Conservation (phyloP, 2,888 invertebrate genomes). For the Crepidodera aurea region DNA sequence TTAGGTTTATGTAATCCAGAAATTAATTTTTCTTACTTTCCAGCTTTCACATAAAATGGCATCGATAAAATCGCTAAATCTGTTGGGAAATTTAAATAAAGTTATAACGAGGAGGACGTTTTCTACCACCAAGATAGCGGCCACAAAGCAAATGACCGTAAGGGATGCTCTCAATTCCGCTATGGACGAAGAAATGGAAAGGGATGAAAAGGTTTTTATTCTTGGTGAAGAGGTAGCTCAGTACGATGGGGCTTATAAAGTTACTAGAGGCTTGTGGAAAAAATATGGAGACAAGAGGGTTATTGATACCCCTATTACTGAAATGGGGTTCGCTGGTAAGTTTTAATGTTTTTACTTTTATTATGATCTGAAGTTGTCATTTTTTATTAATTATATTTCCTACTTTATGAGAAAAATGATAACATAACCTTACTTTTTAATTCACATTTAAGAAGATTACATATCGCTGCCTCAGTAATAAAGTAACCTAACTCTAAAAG, state of each 20-base stretch:
- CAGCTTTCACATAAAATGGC: conserved; percentile 44
- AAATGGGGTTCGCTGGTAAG: conserved; percentile 92
- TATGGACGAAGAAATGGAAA: conserved; percentile 95
- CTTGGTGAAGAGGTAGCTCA: conserved; percentile 97
- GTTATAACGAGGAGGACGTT: conserved; percentile 62
- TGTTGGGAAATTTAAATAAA: conserved; percentile 53
- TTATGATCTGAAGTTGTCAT: too few relatives aligned
- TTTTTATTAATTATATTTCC: too few relatives aligned
- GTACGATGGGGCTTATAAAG: conserved; percentile 98
- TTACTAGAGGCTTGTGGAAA: conserved; percentile 93
- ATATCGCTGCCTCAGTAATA: too few relatives aligned
- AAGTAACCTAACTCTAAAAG: background rate
- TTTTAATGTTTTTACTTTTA: background rate
- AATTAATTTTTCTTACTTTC: conserved; percentile 28
- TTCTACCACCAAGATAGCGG: conserved; percentile 62
- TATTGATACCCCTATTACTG: conserved; percentile 98
- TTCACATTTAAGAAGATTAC: too few relatives aligned
- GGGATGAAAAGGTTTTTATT: conserved; percentile 87
- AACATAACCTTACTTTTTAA: too few relatives aligned
- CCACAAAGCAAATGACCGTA: conserved; percentile 82
- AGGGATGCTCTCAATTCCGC: conserved; percentile 97
- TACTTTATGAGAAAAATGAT: too few relatives aligned
- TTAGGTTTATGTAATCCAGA: conserved; percentile 20
- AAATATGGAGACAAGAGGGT: conserved; percentile 97
- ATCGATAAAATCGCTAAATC: conserved; percentile 44